Evolutionary conservation across 2,797 vertebrate species (phyloP), one percentile per base, ranked within the genome.

Genomic region (Chelon labrosus): DNA sequence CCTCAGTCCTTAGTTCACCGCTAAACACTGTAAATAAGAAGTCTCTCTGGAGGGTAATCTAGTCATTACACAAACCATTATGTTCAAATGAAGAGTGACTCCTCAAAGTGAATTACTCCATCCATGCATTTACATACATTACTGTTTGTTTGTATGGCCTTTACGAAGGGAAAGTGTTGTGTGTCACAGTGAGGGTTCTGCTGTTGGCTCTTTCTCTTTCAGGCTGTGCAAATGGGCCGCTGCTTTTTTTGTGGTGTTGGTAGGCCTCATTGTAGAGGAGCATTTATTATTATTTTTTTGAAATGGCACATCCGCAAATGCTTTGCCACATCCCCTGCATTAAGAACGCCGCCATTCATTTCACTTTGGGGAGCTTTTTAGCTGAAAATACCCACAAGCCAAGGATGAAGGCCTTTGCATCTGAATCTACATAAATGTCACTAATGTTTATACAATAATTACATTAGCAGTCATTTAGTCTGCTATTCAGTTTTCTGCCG

Each of bases 41-140:
- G 63, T 73, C 65, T 79, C 73, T 75, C 27, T 38, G 22, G 82
- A 75, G 84, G 80, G 72, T 70, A 83, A 83, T 84, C 25, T 67
- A 74, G 75, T 75, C 82, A 83, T 86, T 85, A 85, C 68, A 80
- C 75, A 65, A 69, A 44, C 75, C 71, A 83, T 89, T 88, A 81
- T 84, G 70, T 80, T 77, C 56, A 88, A 88, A 88, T 82, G 80
- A 84, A 80, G 65, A 85, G 77, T 79, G 85, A 63, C 73, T 86
- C 65, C 57, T 75, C 55, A 39, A 65, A 72, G 73, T 70, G 50
- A 71, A 71, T 81, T 46, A 65, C 73, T 79, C 37, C 67, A 50
- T 66, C 65, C 77, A 73, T 90, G 57, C 68, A 85, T 83, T 86
- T 85, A 74, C 83, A 86, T 85, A 70, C 79, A 86, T 77, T 78